Evolutionary conservation across 2,888 invertebrate species (phyloP), one percentile per base, ranked within the genome.

Genomic region (Oligia strigilis): DNA sequence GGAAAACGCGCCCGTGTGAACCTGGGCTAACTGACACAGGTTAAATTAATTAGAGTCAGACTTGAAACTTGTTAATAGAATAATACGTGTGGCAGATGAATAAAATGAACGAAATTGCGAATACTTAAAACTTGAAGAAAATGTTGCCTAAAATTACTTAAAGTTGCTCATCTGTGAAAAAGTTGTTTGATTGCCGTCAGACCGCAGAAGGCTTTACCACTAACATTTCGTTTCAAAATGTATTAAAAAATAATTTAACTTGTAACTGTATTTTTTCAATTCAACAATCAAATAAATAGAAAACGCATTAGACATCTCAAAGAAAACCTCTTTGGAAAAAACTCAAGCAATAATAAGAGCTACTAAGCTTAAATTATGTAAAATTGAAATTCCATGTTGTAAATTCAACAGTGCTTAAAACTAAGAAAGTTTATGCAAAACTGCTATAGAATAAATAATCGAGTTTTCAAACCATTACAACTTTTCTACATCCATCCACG

Each of bases 311-410:
- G 29, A 40, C 6, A 55, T 52, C 17, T 60, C 1, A 82, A 74
- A 40, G 23, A 72, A 64, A 55, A 58, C 19, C 23, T 75, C 17
- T 64, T 74, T 43, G 13, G 23, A 60, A 62, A 75, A 72, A 23
- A 67, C 17, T 66, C 4, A 49, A 60, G 19, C 14, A 52, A 36
- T 65, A 52, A 67, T 46, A 76, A 40, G 14, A 79, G 11, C 52
- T 60, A 55, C 78, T 70, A 72, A 43, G 66, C 65, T 77, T 73
- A 40, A 80, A 80, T 70, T 6, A 83, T 70, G 43, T 58, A 6
- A 67, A 82, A 88, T 84, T 81, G 36, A 72, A 77, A 81, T 84
- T 85, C 66, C 66, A 77, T 87, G 70, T 83, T 62, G 55, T 52
- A 75, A 72, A 77, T 73, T 29, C 11, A 72, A 62, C 58, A 72